Evolutionary conservation across 2,797 vertebrate genomes (phyloP).

Genomic region (Rhinichthys osculus): DNA sequence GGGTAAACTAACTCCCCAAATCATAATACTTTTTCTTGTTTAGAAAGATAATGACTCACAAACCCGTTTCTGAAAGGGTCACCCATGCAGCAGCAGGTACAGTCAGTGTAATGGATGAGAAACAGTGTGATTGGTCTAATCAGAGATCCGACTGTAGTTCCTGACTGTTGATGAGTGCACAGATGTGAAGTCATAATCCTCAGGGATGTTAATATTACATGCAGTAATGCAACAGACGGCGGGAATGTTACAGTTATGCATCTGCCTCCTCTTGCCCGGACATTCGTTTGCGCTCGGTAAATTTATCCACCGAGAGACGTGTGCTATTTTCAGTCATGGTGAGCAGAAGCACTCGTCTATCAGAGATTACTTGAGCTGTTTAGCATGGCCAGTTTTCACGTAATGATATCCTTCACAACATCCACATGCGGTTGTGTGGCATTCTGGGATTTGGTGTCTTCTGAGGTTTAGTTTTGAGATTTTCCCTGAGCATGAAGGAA

Average conservation of each 20-base stretch:
- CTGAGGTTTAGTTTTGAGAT: neutral
- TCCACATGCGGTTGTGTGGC: neutral
- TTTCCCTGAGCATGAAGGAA: neutral
- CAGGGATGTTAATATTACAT: slow-evolving; percentile 28
- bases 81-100: neutral
- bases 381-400: neutral
- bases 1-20: neutral
- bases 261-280: slow-evolving; percentile 24
- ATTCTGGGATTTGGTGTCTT: neutral
- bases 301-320: neutral
- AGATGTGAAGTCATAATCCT: slow-evolving; percentile 29
- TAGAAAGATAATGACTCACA: too few relatives aligned
- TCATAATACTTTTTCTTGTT: neutral
- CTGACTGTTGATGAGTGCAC: neutral
- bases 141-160: slow-evolving; percentile 9
- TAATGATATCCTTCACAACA: neutral
- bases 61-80: neutral
- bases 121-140: slow-evolving; percentile 14
- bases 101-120: neutral
- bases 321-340: slow-evolving; percentile 23
- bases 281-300: neutral
- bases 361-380: slow-evolving; percentile 20
- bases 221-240: slow-evolving; percentile 38
- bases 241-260: slow-evolving; percentile 53
- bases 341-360: slow-evolving; percentile 7